Conservation (phyloP, 2,888 invertebrate genomes). For the Lasioglossum figueresi region DNA sequence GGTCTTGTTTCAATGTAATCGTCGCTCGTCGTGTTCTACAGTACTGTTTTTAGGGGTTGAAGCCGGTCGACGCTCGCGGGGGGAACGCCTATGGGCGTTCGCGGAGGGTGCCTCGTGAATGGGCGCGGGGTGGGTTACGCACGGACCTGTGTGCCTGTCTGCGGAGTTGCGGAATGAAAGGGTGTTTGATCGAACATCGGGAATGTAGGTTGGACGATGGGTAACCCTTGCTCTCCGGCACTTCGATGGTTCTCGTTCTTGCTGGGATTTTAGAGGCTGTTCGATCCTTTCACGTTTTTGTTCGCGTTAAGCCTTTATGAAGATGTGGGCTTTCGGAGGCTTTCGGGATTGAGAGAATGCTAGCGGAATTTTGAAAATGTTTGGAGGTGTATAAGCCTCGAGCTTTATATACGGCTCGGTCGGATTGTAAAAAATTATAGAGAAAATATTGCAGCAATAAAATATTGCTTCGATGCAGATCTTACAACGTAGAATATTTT, state of each 20-base stretch:
- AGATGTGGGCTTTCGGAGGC: background rate
- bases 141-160: background rate
- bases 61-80: background rate
- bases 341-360: background rate
- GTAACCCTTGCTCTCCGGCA: background rate
- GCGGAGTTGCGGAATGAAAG: background rate
- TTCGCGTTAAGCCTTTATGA: background rate
- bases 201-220: constrained; percentile 6
- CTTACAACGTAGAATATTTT: background rate
- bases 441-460: background rate
- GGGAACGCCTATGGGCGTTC: background rate
- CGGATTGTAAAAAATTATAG: background rate
- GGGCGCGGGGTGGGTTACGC: background rate
- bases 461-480: background rate
- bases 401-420: background rate
- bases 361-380: background rate
- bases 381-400: no score
- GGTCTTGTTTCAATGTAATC: background rate
- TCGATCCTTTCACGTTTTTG: background rate
- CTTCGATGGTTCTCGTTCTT: background rate
- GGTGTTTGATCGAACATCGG: constrained; percentile 9
- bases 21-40: background rate
- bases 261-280: background rate
- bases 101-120: background rate
- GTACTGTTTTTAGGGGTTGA: background rate